A percentile compares a stretch with the other conserved stretches of the same genome.
Evolutionary conservation across 2,797 vertebrate species (phyloP).

Genomic region (Typhlichthys subterraneus): DNA sequence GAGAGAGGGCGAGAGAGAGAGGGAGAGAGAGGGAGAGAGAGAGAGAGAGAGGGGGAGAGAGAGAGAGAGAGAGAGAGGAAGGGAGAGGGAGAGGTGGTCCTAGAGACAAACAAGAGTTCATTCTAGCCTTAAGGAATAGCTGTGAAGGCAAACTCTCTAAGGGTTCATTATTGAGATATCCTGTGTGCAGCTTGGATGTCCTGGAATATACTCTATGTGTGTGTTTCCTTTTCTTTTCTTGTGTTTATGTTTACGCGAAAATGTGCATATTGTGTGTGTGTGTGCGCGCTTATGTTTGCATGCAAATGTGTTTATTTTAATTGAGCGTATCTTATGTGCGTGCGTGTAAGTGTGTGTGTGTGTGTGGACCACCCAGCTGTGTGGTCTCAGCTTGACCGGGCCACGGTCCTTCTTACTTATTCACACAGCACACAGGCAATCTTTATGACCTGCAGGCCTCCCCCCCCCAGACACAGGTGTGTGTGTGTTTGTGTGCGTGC

Average conservation of each 20-base stretch:
- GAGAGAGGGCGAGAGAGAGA: too few relatives aligned
- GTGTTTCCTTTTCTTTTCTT: not conserved
- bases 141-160: conserved; percentile 39
- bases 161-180: conserved; percentile 20
- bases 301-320: not conserved
- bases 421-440: conserved; percentile 39
- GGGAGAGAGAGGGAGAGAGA: too few relatives aligned
- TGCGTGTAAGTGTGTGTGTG: conserved; percentile 30
- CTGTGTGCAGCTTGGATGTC: too few relatives aligned
- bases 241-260: not conserved
- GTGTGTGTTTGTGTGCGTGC: conserved; percentile 20
- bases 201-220: conserved; percentile 12
- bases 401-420: conserved; percentile 39
- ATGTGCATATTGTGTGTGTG: not conserved
- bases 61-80: conserved; percentile 5
- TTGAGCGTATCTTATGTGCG: conserved; percentile 9
- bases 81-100: conserved; percentile 34
- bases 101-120: conserved; percentile 32
- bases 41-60: conserved; percentile 3
- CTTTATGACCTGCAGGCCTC: conserved; percentile 38
- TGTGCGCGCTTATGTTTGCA: conserved; percentile 8
- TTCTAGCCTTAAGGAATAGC: conserved; percentile 48
- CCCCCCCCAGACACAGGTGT: conserved; percentile 11
- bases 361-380: conserved; percentile 57
- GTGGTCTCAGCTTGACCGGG: conserved; percentile 46